Percentiles rank a stretch among this genome's conserved stretches.
phyloP scores from a whole-genome alignment of 2,888 invertebrate genomes.

The Sinohyriopsis cumingii region DNA sequence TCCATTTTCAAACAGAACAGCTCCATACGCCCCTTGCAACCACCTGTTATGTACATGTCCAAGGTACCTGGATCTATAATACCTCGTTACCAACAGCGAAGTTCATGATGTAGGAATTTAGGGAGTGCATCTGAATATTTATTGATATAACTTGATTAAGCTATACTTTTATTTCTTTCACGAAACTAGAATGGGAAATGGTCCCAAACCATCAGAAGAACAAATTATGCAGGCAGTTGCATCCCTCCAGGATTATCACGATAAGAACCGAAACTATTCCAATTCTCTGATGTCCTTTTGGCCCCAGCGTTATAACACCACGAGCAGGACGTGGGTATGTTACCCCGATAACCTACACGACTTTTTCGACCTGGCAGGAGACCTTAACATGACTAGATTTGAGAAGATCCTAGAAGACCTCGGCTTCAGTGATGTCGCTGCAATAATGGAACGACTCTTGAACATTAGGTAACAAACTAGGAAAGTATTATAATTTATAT shows the following conservation, averaged over 20 bases:
- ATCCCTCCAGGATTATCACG: constrained; percentile 45
- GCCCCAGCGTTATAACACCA: constrained; percentile 56
- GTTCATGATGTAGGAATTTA: no score
- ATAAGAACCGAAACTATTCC: constrained; percentile 52
- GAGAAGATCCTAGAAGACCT: constrained; percentile 44
- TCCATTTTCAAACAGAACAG: no score
- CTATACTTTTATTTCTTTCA: no score
- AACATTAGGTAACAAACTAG: constrained; percentile 37
- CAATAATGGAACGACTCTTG: constrained; percentile 43
- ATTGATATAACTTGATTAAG: no score
- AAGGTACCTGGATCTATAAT: no score
- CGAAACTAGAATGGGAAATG: constrained; percentile 21
- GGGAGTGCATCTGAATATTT: no score
- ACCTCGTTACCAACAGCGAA: no score
- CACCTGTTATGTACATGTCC: no score
- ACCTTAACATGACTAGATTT: constrained; percentile 34
- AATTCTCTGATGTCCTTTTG: constrained; percentile 62
- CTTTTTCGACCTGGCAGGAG: constrained; percentile 41
- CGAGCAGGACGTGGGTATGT: constrained; percentile 42
- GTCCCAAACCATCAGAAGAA: constrained; percentile 36
- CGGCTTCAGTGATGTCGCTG: constrained; percentile 43
- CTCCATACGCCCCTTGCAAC: no score
- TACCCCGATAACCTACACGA: constrained; percentile 47
- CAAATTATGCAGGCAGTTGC: constrained; percentile 23
- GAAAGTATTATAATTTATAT: no score